Evolutionary conservation across 2,113 vertebrate genomes (phyloP).

Genomic region (Synodontis membranacea): DNA sequence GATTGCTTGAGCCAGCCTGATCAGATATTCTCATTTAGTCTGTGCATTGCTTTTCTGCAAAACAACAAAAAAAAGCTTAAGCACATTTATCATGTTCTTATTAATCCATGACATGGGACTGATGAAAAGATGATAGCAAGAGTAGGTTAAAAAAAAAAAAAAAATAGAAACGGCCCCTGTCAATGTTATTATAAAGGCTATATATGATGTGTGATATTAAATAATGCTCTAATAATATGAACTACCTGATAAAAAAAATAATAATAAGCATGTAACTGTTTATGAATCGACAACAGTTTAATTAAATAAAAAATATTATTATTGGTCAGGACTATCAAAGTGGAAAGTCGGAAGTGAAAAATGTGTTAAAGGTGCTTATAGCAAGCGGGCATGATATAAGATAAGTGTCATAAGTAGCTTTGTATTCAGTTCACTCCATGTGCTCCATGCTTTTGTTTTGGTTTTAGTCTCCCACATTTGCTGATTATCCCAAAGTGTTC

Average conservation of each 20-base stretch:
- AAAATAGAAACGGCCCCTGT: neutral
- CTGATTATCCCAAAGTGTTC: neutral
- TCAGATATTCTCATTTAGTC: slow-evolving; percentile 1
- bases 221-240: neutral
- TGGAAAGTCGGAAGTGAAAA: neutral
- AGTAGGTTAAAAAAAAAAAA: neutral
- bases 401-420: neutral
- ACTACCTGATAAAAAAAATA: neutral
- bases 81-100: slow-evolving; percentile 20
- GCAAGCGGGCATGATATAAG: neutral
- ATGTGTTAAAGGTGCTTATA: neutral
- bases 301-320: neutral
- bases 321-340: neutral
- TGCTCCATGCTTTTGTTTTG: neutral
- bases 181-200: neutral
- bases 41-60: neutral
- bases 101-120: neutral
- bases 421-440: neutral
- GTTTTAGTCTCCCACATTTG: neutral
- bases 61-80: neutral
- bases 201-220: neutral
- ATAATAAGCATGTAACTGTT: neutral
- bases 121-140: neutral
- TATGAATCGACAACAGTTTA: neutral
- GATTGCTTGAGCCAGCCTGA: slow-evolving; percentile 18